Base-by-base conservation (phyloP, 35 echinoderm and acorn worm species). In the Strongylocentrotus purpuratus region DNA sequence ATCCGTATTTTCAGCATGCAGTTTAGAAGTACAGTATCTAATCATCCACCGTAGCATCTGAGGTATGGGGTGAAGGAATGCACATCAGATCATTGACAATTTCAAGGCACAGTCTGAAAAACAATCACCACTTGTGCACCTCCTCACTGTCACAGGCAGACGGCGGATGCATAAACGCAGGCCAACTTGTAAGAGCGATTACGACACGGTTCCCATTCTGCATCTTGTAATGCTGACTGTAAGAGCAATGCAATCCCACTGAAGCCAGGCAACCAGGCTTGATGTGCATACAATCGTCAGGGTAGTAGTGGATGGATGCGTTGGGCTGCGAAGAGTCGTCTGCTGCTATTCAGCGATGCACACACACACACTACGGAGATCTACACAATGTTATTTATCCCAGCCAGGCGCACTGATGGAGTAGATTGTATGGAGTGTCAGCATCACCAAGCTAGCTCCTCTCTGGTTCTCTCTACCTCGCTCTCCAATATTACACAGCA, bases 141-240 rank as follows among this genome's bases (percentile, higher is more conserved):
- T 78, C 65, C 15, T 78, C 4, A 14, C 8, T 55, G 50, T 78
- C 4, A 41, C 35, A 59, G 18, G 65, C 65, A 78, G 65, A 78
- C 65, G 65, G 65, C 5, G 65, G 65, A 78, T 78, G 65, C 65
- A 78, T 78, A n/a, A 78, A 78, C 22, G 65, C 65, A 78, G 28
- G 65, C 65, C 65, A 78, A 78, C 65, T 78, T 78, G 65, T 78
- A 78, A n/a, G 65, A 78, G 65, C 65, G 65, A 78, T 78, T 78
- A 78, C 65, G 65, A 78, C 65, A 78, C 20, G 65, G 65, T 78
- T 15, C 7, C 28, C 65, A 78, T 78, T 78, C 65, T 78, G 65
- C 65, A 78, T 78, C 65, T n/a, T 78, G 65, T n/a, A 78, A 22
- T 78, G 65, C 20, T 4, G 7, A 78, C 20, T 78, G 22, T 55